phyloP scores from a whole-genome alignment of 2,797 vertebrate genomes.

The Eulemur rubriventer region DNA sequence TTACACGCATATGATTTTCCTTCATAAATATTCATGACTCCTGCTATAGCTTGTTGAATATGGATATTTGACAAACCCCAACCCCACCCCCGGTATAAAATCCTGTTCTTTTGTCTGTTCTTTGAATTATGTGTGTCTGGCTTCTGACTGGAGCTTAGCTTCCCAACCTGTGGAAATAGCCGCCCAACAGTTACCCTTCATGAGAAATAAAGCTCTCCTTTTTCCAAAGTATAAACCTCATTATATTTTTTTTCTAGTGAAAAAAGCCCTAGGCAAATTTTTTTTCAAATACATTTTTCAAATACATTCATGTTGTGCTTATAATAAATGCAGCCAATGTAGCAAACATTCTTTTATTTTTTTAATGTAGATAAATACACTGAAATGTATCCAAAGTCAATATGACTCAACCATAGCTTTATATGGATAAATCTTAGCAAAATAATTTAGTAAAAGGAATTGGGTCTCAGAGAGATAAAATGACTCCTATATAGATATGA shows the following conservation, averaged over 20 bases:
- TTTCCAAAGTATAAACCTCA: not conserved
- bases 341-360: not conserved
- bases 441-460: not conserved
- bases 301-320: not conserved
- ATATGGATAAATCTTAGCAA: not conserved
- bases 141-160: not conserved
- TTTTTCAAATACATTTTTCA: not conserved
- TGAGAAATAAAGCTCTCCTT: not conserved
- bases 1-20: not conserved
- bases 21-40: not conserved
- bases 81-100: not conserved
- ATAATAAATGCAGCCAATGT: not conserved
- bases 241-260: not conserved
- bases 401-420: not conserved
- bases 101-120: not conserved
- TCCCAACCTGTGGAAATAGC: not conserved
- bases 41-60: not conserved
- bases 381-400: not conserved
- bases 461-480: not conserved
- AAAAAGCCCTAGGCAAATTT: not conserved
- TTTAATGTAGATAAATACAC: not conserved
- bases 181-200: not conserved
- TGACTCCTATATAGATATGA: not conserved
- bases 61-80: not conserved
- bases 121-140: not conserved